Percentiles rank a stretch among this genome's conserved stretches.
These are phyloP conservation scores for Chanos chanos DNA, from an alignment of 2,797 vertebrate species.

Conservation along the genomic window DNA sequence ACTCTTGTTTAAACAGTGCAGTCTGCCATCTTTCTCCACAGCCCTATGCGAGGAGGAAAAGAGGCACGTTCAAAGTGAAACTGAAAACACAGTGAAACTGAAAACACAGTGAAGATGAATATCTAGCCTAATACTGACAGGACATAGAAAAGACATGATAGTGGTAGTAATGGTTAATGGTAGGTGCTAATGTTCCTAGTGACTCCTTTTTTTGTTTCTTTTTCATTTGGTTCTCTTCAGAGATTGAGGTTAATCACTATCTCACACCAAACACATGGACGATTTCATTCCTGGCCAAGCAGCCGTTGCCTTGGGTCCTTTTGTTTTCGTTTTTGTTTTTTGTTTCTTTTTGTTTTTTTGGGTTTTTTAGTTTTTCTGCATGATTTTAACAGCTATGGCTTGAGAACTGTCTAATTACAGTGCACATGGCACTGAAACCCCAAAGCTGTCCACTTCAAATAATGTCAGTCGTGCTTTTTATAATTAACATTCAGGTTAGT, in stretches of 20 bases:
- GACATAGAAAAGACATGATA: conserved; percentile 16
- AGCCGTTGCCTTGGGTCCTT: conserved; percentile 23
- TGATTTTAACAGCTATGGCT: conserved; percentile 41
- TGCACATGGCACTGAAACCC: conserved; percentile 27
- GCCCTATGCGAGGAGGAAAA: too few relatives aligned
- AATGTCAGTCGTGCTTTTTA: conserved; percentile 6
- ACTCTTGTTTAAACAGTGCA: conserved; percentile 17
- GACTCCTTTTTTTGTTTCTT: conserved; percentile 7
- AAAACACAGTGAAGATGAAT: too few relatives aligned
- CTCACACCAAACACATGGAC: conserved; percentile 44
- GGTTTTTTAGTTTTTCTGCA: conserved; percentile 39
- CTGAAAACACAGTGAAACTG: too few relatives aligned
- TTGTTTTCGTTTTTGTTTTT: too few relatives aligned
- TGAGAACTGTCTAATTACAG: conserved; percentile 43
- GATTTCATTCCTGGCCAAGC: conserved; percentile 39
- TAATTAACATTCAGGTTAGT: neutral
- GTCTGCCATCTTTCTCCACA: too few relatives aligned
- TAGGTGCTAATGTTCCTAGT: conserved; percentile 6
- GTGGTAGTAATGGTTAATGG: conserved; percentile 22
- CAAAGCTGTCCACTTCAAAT: conserved; percentile 23
- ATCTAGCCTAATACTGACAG: too few relatives aligned
- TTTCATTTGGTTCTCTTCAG: conserved; percentile 21
- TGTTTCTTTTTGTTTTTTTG: too few relatives aligned
- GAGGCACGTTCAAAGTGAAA: too few relatives aligned
- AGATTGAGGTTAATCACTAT: conserved; percentile 45